Evolutionary conservation across 2,888 invertebrate genomes (phyloP).

Genomic region (Rotaria sp.): DNA sequence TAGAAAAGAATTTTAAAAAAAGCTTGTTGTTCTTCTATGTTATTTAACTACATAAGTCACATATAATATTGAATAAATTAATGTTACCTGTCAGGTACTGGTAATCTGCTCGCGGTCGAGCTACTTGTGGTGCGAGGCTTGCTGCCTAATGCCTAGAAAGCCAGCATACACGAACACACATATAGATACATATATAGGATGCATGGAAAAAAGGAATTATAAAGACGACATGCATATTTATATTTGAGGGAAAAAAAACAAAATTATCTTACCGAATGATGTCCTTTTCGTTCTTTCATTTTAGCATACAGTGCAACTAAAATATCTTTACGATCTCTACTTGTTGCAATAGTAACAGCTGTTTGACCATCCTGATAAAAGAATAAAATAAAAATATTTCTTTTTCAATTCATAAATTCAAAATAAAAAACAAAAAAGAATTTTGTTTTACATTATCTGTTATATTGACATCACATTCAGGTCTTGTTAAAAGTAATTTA

Average conservation of each 20-base stretch:
- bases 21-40: neutral
- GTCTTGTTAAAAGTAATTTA: conserved; percentile 68
- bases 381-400: too few species aligned
- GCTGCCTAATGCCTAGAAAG: conserved; percentile 22
- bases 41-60: neutral
- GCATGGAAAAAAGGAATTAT: neutral
- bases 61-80: neutral
- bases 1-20: too few species aligned
- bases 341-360: conserved; percentile 81
- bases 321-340: conserved; percentile 80
- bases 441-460: conserved; percentile 67
- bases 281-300: conserved; percentile 52
- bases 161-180: neutral
- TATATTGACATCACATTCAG: conserved; percentile 73
- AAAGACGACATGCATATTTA: neutral
- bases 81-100: neutral
- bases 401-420: neutral
- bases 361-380: conserved; percentile 78
- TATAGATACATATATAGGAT: neutral
- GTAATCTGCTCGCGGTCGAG: neutral
- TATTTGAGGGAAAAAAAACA: neutral
- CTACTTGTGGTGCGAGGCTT: neutral
- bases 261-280: conserved; percentile 34
- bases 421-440: neutral
- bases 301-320: conserved; percentile 79